Base-by-base conservation (phyloP, 2,797 vertebrate species). In the Hippopotamyrus pictus region DNA sequence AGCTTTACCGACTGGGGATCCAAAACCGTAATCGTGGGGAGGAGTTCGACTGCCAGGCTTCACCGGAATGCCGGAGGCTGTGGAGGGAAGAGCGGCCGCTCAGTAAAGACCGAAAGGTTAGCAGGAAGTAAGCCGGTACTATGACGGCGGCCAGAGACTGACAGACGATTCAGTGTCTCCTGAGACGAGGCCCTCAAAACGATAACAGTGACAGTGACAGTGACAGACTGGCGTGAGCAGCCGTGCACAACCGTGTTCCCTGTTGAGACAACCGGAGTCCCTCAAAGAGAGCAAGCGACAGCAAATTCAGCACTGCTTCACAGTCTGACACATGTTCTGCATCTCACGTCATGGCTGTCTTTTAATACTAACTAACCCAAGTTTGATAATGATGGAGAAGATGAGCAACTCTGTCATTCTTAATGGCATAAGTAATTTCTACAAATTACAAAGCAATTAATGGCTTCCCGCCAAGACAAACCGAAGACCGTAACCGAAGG, bases 1-100 rank as follows among this genome's bases (percentile, higher is more conserved):
- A 57, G 44, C 94, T 97, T 97, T 97, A 94, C 97, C 97, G 46
- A 96, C 93, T 0, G 97, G 92, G 19, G 95, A 94, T 90, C 97
- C 96, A 91, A 96, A 93, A 91, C 96, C 96, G 0, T 95, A 90
- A 88, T 97, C 97, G 0, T 94, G 57, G 69, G 95, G 93, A 90
- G 95, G 5, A 0, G 91, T 91, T 29, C 95, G 94, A 82, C 94
- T 94, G 89, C 97, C 97, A 79, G 90, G 89, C 91, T 97, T 99
- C 69, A 96, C 95, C 7, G 95, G 93, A 50, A 96, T 94, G 84
- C 97, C 97, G 37, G 96, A 97, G 50, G 98, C 98, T 99, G 93
- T 86, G 92, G 90, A 89, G 91, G 12, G 93, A 93, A 93, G 79
- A 48, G 19, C n/a, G 90, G 87, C 84, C 90, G 0, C 90, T 88